Percentiles rank a stretch among this genome's conserved stretches.
These are phyloP conservation scores for Anarsia innoxiella DNA, from an alignment of 2,888 invertebrate genomes.

Conservation along the genomic window DNA sequence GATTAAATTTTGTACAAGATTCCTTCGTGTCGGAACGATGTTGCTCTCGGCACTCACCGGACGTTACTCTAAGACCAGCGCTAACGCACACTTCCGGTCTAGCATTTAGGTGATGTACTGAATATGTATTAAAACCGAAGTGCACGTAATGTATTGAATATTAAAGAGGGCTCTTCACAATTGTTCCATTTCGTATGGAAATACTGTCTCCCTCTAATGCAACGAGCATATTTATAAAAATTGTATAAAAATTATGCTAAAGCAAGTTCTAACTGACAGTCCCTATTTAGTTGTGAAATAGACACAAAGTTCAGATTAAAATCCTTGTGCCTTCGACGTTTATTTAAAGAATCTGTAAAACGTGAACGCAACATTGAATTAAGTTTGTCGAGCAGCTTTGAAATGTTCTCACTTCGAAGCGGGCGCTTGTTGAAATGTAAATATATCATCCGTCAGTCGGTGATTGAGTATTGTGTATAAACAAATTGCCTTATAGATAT, in stretches of 20 bases:
- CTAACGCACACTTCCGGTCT: conserved; percentile 12
- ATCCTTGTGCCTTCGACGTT: conserved; percentile 14
- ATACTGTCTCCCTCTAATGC: conserved; percentile 1
- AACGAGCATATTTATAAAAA: background rate
- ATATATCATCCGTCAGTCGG: conserved; percentile 14
- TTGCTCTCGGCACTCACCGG: background rate
- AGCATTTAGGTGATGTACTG: conserved; percentile 13
- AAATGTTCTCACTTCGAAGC: conserved; percentile 11
- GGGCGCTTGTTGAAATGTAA: conserved; percentile 14
- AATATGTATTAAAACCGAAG: conserved; percentile 6
- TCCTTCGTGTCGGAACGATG: conserved; percentile 14
- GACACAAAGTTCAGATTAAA: conserved; percentile 5
- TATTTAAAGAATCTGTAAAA: background rate
- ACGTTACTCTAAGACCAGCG: conserved; percentile 6
- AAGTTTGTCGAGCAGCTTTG: conserved; percentile 10
- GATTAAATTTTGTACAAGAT: conserved; percentile 24
- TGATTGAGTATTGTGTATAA: conserved; percentile 24
- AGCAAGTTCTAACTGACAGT: conserved; percentile 1
- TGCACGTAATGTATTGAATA: conserved; percentile 1
- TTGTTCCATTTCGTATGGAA: conserved; percentile 5
- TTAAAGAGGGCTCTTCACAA: too few species aligned
- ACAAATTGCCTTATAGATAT: conserved; percentile 54
- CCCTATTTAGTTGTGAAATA: conserved; percentile 10
- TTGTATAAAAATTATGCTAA: conserved; percentile 2
- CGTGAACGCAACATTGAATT: background rate